Evolutionary conservation across 2,797 vertebrate genomes (phyloP).

Genomic region (Chiroxiphia lanceolata): DNA sequence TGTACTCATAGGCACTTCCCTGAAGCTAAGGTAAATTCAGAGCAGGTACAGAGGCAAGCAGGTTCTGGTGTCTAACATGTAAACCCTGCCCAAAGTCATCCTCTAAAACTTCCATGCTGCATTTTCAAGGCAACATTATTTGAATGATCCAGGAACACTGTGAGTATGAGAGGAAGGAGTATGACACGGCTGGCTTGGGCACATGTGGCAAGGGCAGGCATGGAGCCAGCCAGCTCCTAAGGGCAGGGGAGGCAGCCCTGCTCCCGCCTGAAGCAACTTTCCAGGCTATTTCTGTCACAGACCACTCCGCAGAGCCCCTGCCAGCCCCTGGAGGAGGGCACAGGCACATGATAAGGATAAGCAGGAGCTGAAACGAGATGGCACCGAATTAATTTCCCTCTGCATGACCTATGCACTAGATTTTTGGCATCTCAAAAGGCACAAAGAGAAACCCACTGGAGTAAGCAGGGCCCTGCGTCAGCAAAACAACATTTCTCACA

Average conservation of each 20-base stretch:
- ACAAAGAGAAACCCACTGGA: constrained; percentile 11
- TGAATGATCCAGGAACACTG: neutral
- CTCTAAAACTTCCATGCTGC: neutral
- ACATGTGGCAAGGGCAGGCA: neutral
- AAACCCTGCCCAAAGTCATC: neutral
- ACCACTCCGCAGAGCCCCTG: neutral
- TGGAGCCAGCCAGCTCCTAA: neutral
- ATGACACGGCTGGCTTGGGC: neutral
- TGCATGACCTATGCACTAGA: neutral
- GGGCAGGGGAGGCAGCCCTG: neutral
- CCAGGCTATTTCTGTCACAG: neutral
- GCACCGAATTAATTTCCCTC: constrained; percentile 21
- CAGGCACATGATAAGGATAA: constrained; percentile 45
- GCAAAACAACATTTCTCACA: constrained; percentile 17
- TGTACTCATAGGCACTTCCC: neutral
- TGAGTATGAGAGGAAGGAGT: neutral
- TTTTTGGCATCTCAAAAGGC: constrained; percentile 9
- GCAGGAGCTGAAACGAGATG: constrained; percentile 6
- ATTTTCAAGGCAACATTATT: neutral
- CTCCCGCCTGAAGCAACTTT: neutral
- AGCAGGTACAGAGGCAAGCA: neutral
- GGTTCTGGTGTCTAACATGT: neutral
- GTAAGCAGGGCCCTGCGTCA: constrained; percentile 13
- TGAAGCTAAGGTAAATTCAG: neutral
- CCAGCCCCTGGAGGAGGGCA: neutral